phyloP scores from a whole-genome alignment of 2,113 vertebrate genomes.

The Hippoglossus stenolepis region DNA sequence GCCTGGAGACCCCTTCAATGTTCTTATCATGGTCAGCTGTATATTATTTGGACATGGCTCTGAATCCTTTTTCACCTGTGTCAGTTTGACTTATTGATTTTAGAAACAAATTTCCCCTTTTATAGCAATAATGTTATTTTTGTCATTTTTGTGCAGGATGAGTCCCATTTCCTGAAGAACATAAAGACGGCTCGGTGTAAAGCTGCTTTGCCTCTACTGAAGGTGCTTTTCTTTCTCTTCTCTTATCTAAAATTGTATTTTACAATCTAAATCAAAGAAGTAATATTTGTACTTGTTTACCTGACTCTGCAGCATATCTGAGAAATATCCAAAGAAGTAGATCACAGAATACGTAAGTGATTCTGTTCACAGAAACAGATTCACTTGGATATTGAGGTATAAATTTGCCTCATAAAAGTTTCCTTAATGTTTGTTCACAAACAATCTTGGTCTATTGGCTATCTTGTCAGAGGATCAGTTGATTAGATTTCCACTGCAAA shows the following conservation, averaged over 20 bases:
- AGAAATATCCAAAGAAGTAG: constrained; percentile 4
- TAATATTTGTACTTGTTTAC: neutral
- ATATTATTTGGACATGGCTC: neutral
- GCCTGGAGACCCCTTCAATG: constrained; percentile 83
- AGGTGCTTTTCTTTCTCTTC: constrained; percentile 79
- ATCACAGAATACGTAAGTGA: neutral
- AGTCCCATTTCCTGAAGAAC: constrained; percentile 98
- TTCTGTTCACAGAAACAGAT: neutral
- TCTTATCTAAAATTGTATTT: neutral
- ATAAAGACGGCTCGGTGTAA: constrained; percentile 93
- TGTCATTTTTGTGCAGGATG: constrained; percentile 86
- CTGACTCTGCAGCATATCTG: neutral
- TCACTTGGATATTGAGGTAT: neutral
- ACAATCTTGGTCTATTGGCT: neutral
- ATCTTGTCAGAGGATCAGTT: neutral
- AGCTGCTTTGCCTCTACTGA: constrained; percentile 91
- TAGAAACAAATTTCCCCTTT: neutral
- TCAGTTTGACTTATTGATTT: neutral
- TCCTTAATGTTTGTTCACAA: neutral
- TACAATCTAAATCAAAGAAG: neutral
- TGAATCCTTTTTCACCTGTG: neutral
- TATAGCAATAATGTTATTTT: neutral
- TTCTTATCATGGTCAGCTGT: constrained; percentile 92
- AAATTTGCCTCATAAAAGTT: neutral
- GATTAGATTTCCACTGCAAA: constrained; percentile 5